Conservation (phyloP, 2,888 invertebrate species). For the Invenusta paracnida region DNA sequence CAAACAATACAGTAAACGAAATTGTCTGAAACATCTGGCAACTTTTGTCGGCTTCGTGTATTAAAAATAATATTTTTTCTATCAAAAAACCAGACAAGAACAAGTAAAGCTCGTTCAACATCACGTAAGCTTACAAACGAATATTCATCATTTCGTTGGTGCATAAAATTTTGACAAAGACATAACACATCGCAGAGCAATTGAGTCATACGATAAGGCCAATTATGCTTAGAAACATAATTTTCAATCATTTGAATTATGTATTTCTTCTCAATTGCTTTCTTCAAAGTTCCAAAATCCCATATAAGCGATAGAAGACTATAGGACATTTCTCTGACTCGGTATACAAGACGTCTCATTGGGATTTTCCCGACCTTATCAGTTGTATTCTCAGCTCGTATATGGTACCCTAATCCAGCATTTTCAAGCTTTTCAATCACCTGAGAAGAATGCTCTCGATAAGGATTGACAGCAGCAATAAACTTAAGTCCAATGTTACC, state of each 20-base stretch:
- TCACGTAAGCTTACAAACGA: constrained; percentile 24
- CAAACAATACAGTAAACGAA: constrained; percentile 11
- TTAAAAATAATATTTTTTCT: neutral
- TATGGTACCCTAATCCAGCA: constrained; percentile 11
- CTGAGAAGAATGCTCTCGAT: constrained; percentile 28
- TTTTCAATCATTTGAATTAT: neutral
- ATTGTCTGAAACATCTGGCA: neutral
- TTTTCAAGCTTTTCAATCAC: constrained; percentile 27
- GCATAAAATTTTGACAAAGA: constrained; percentile 28
- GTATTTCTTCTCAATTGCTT: neutral
- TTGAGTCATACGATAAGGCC: neutral
- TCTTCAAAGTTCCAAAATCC: constrained; percentile 21
- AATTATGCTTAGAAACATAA: neutral
- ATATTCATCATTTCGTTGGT: neutral
- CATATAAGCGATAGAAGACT: neutral
- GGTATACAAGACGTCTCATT: constrained; percentile 28
- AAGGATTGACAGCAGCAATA: constrained; percentile 44
- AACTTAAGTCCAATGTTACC: constrained; percentile 15
- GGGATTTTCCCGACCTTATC: constrained; percentile 30
- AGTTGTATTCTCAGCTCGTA: neutral
- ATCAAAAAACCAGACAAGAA: neutral
- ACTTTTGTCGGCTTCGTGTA: no score
- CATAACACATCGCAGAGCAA: neutral
- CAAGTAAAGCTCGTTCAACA: neutral
- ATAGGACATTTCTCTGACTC: neutral